Base-by-base conservation (phyloP, 2,888 invertebrate species). In the Galeruca laticollis region DNA sequence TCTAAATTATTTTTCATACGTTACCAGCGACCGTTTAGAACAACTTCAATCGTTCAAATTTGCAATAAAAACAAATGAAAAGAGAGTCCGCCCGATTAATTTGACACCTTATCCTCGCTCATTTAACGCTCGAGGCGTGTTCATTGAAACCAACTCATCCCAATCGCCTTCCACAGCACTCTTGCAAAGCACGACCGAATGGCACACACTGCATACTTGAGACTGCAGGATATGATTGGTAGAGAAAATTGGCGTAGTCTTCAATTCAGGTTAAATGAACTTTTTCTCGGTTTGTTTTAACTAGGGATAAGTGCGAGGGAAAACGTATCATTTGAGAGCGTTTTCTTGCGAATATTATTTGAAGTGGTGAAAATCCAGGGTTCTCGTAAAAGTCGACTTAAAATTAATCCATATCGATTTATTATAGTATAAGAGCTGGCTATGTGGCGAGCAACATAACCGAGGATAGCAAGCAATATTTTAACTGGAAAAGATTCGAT, bases 251-350 rank as follows among this genome's bases (percentile, higher is more conserved):
- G 60, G 35, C 11, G 35, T 31, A 10, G 18, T 51, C 60, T 35
- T 8, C 49, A 35, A 20, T 61, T 49, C 35, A 18, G 33, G 35
- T 61, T 49, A 18, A 51, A 61, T 61, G 49, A 61, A 61, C 49
- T 61, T 60, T 13, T 11, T 18, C 31, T 47, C 26, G 26, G 26
- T 26, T 26, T 26, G 26, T 26, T 26, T 26, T 26, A 26, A 26
- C 3, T 26, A 26, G 26, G 26, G 26, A 26, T 26, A 26, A 26
- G 26, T 26, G 6, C 6, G 26, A 26, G 26, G 26, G n/a, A n/a
- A n/a, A n/a, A n/a, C n/a, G n/a, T n/a, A n/a, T n/a, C n/a, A n/a
- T n/a, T n/a, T n/a, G n/a, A n/a, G n/a, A n/a, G n/a, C n/a, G n/a
- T n/a, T n/a, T n/a, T n/a, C n/a, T n/a, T n/a, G n/a, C n/a, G n/a